phyloP scores from a whole-genome alignment of 2,113 vertebrate genomes.

The Casuarius casuarius region DNA sequence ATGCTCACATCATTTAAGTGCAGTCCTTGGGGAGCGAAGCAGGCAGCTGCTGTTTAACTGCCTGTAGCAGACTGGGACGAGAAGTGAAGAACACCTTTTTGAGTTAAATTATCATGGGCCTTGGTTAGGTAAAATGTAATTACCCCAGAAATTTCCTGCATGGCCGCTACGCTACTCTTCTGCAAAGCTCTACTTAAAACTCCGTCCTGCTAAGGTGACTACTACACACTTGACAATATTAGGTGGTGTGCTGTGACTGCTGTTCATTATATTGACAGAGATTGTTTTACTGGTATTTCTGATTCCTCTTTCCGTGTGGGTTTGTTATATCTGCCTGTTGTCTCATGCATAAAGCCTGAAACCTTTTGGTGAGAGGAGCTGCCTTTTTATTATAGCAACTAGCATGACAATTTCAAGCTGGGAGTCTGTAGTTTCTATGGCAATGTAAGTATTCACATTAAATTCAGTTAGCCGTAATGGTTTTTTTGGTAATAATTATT shows the following conservation, averaged over 20 bases:
- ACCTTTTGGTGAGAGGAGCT: not conserved
- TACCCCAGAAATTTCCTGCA: not conserved
- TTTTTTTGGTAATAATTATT: not conserved
- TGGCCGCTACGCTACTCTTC: not conserved
- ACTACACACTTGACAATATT: fast-evolving
- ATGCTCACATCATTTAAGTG: not conserved
- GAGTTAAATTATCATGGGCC: not conserved
- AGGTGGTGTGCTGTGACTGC: not conserved
- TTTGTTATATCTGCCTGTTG: not conserved
- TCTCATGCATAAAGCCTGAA: not conserved
- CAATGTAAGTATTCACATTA: not conserved
- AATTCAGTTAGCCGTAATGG: not conserved
- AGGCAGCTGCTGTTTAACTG: not conserved
- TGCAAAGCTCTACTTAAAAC: not conserved
- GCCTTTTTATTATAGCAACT: not conserved
- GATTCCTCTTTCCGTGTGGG: not conserved
- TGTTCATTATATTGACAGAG: not conserved
- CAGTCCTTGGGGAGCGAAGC: not conserved
- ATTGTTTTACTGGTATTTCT: not conserved
- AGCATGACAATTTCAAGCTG: not conserved
- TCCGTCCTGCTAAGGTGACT: not conserved
- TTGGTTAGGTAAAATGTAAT: not conserved
- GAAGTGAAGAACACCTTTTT: not conserved
- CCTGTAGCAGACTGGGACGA: not conserved
- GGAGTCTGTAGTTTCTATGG: constrained; percentile 19